Evolutionary conservation across 2,888 invertebrate genomes (phyloP), one percentile per base, ranked within the genome.

Genomic region (Oscheius myriophilus): DNA sequence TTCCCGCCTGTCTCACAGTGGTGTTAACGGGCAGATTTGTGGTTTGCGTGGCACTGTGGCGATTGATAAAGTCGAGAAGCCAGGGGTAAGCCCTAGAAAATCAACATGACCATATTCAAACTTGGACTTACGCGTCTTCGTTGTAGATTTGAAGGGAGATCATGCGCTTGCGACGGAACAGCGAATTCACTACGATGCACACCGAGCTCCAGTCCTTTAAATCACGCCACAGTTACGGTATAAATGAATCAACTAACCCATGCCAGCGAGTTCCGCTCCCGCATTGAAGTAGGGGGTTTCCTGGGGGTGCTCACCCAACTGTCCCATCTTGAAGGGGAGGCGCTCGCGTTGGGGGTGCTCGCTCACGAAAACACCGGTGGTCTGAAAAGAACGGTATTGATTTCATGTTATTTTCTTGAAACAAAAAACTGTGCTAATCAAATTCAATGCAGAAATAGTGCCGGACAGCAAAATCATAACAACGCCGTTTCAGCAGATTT

Each of bases 31-130:
- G 76, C 9, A 84, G 66, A 49, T 73, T 74, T 18, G 79, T 63
- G 0, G 84, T 81, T 52, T 81, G 81, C 4, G 71, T 67, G 9
- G 74, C 70, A 63, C 82, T 82, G 54, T 76, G 66, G 61, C 75
- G 74, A 68, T 85, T 85, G 69, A 85, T 83, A 67, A 80, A 84
- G 62, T 84, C 82, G 42, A 85, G 70, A 11, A 85, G 74, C 83
- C 85, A 85, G 9, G 82, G 80, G 61, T 85, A 85, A 0, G 82
- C 74, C 0, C 85, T 85, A 54, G 57, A n/a, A n/a, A 81, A 64
- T 2, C 33, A 52, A 21, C 12, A 63, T 14, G n/a, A 53, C 18
- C n/a, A 18, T 18, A 59, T n/a, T n/a, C n/a, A n/a, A n/a, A 41
- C 2, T 2, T 12, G 49, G 26, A 67, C 84, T 70, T 62, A 84